Percentiles rank a stretch among this genome's conserved stretches.
Conservation (phyloP, 1,140 invertebrate genomes). For the Pseudomyrmex gracilis region DNA sequence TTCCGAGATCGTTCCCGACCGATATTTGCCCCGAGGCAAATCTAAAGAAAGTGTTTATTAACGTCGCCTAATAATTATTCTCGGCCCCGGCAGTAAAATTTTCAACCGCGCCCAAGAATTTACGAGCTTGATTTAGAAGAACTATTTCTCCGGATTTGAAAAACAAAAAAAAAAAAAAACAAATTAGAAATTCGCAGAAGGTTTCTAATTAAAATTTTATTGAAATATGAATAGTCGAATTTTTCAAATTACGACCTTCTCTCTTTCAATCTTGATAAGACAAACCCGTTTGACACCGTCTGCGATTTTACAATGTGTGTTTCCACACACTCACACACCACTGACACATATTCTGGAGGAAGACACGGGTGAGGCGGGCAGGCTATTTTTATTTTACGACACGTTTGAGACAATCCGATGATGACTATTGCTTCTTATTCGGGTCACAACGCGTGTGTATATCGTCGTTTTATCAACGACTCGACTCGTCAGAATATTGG, state of each 20-base stretch:
- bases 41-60: slow-evolving; percentile 32
- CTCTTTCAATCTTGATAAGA: neutral
- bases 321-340: neutral
- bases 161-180: no score
- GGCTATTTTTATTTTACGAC: neutral
- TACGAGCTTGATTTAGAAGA: no score
- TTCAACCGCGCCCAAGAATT: neutral
- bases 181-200: no score
- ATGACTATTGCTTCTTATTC: slow-evolving; percentile 23
- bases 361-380: neutral
- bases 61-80: slow-evolving; percentile 26
- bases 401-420: neutral
- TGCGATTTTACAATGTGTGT: neutral
- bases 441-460: neutral
- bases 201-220: no score
- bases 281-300: neutral
- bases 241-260: no score
- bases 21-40: neutral
- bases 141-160: no score
- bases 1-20: neutral
- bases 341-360: neutral
- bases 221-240: no score
- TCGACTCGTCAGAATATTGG: slow-evolving; percentile 55
- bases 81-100: neutral
- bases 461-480: slow-evolving; percentile 58